Evolutionary conservation across 2,797 vertebrate genomes (phyloP), one percentile per base, ranked within the genome.

Genomic region (Coreius guichenoti): DNA sequence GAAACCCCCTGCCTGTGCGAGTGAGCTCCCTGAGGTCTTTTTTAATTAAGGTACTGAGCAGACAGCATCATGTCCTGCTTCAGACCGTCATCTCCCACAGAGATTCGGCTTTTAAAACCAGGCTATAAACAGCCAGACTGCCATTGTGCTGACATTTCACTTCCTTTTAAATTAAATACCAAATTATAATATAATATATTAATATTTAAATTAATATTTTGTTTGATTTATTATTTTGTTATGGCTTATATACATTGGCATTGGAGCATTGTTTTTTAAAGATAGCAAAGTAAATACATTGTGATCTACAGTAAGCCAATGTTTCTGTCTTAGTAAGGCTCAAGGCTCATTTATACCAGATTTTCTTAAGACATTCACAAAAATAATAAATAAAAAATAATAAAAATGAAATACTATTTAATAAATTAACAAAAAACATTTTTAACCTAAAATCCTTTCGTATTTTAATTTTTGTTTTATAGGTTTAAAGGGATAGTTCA

Each of bases 71-170:
- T 77, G 21, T 90, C 83, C 87, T 89, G 80, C 49, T 81, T 89
- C 88, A 87, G 90, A 89, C 90, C 86, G n/a, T 16, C 67, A 80
- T 75, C 84, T 80, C 70, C 58, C 80, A 73, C 80, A 79, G 90
- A 83, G 81, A 86, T 87, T 78, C 31, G 87, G 84, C 79, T 82
- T 88, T 65, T 78, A 89, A 90, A 92, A 85, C 85, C 80, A 87
- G 91, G 82, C 92, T 91, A 92, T 92, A 92, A 92, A 89, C 88
- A 84, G 88, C 86, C 80, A 89, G 87, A 92, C 86, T 80, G 43
- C 87, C 78, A 47, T 76, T 82, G 72, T 75, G 23, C 88, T 91
- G 91, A 91, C 91, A 89, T 92, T 91, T 91, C 87, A 90, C 91
- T 88, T 89, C 87, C 88, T 88, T 85, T 81, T 86, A 90, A 92